Evolutionary conservation across 2,888 invertebrate species (phyloP), one percentile per base, ranked within the genome.

Genomic region (Tenthredo notha): DNA sequence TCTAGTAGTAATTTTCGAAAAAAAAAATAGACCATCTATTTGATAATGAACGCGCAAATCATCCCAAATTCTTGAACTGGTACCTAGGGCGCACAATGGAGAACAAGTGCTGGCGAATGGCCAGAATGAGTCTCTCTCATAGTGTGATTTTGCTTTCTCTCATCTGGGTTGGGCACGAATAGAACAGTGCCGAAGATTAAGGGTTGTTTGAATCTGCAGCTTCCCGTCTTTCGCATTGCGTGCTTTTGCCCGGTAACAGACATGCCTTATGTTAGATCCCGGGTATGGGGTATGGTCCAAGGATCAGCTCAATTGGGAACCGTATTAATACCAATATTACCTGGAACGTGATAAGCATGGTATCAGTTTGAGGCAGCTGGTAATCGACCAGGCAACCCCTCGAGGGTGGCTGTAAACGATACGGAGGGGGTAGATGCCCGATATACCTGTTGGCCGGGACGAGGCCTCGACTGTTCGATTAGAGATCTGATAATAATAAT

Each of bases 291-390:
- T 15, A 21, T 40, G 80, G 80, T 80, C 61, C 40, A n/a, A 33
- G 80, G 80, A 61, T 80, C 80, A 80, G 80, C 40, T 61, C 50
- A 77, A 77, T 77, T 40, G 37, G 61, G 80, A n/a, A 67, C 83
- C 83, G 47, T 83, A 83, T 83, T 70, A 70, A 67, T 83, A 83
- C 83, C 65, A 50, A 83, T 70, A 70, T 83, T 47, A 47, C 40
- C 65, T 67, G 90, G 85, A 91, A 91, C 91, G 91, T 91, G 91
- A 91, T 92, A 91, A 91, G 91, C 90, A 89, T 84, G 85, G 86
- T 89, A 91, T 91, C 91, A 90, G 91, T 88, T 89, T 89, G 90
- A 87, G 89, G 90, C 88, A 90, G 91, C 90, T 90, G 91, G 91
- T 91, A 90, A 91, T 91, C 90, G 90, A 90, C 87, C 86, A 86